Base-by-base conservation (phyloP, 2,797 vertebrate genomes). In the Protonibea diacanthus region DNA sequence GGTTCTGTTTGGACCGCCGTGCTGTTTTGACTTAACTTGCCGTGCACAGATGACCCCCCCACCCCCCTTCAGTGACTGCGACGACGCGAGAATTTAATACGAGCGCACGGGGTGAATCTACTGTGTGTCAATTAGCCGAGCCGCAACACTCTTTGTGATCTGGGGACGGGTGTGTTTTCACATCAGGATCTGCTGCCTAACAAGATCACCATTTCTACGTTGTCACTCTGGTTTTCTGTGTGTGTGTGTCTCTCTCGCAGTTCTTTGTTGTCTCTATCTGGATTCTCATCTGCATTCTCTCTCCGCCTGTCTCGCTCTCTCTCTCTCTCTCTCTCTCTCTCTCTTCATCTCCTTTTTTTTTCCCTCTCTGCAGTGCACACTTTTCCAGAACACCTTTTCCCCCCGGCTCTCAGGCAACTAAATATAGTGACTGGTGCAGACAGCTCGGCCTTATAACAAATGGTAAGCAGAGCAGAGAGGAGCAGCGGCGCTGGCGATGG, bases 381-480 rank as follows among this genome's bases (percentile, higher is more conserved):
- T 86, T 91, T 93, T 92, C 84, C 86, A 91, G 91, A 92, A 93
- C 92, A 94, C 94, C 92, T 91, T 91, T 85, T 69, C 89, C 92
- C 87, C 80, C 81, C 17, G 85, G 89, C 90, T 93, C 86, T 60
- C 62, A 68, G 56, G 74, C 70, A 79, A 87, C 93, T 95, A 95
- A 95, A 95, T 95, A 95, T 95, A 95, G 94, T 70, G 84, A 84
- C 86, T 84, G 85, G 84, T 89, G 90, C 84, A 93, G 93, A 93
- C 93, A 94, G 89, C 90, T 82, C 71, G 25, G 84, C 84, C 89
- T 80, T 83, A 88, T 91, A 94, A 94, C 89, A 84, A 93, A 94
- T 92, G 89, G 83, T 83, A 88, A 89, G 86, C 85, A 86, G 88
- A 90, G 81, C 79, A 64, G 78, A 86, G 84, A 68, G 27, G 65